These are phyloP conservation scores for Ctenicera cuprea DNA, from an alignment of 2,888 invertebrate genomes.

Conservation along the genomic window DNA sequence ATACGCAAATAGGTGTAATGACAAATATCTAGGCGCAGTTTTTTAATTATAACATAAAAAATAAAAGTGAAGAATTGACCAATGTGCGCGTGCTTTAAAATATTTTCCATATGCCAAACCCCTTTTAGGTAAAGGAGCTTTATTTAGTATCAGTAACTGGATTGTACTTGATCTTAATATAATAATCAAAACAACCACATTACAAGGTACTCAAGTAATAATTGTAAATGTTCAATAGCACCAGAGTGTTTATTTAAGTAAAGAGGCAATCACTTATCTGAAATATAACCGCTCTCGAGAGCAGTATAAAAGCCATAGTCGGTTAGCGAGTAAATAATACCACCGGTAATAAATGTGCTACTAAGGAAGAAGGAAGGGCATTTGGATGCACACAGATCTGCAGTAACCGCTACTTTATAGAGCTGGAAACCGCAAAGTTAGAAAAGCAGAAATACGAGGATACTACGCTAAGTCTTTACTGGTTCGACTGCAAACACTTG, in stretches of 20 bases:
- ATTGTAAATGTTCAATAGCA: neutral
- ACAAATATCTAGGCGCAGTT: no score
- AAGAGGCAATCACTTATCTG: neutral
- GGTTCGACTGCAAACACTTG: neutral
- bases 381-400: neutral
- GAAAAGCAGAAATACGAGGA: constrained; percentile 6
- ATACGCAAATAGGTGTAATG: no score
- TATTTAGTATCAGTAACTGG: no score
- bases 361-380: neutral
- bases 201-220: neutral
- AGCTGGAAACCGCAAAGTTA: neutral
- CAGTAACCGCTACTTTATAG: constrained; percentile 13
- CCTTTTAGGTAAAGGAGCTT: no score
- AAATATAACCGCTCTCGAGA: neutral
- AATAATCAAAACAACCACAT: no score
- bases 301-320: neutral
- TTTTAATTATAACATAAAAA: no score
- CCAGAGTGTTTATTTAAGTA: neutral
- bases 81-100: no score
- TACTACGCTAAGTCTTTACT: neutral
- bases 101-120: no score
- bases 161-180: no score
- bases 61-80: no score
- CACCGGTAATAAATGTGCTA: neutral
- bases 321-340: constrained; percentile 3